phyloP scores from a whole-genome alignment of 2,888 invertebrate species.

The Rhopalosiphum nymphaeae region DNA sequence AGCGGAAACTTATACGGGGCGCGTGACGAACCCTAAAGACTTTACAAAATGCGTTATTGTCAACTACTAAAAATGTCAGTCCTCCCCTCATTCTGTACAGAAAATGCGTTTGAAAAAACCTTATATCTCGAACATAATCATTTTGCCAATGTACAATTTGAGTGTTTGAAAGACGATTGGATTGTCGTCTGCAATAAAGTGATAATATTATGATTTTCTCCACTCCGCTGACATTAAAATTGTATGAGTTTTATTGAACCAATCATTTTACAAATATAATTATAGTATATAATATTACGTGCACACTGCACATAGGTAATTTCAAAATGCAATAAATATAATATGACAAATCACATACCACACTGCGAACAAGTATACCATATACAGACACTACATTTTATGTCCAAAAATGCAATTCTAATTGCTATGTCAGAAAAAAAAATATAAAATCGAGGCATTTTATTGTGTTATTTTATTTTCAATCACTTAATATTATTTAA shows the following conservation, averaged over 20 bases:
- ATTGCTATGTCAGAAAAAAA: background rate
- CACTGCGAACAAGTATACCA: background rate
- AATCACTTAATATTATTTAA: background rate
- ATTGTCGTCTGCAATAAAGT: background rate
- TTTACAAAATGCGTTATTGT: conserved; percentile 14
- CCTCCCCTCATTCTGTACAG: background rate
- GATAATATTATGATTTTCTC: background rate
- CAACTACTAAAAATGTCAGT: conserved; percentile 21
- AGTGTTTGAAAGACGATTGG: conserved; percentile 13
- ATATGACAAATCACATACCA: background rate
- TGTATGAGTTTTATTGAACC: background rate
- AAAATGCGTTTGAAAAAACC: background rate
- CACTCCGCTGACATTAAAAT: background rate
- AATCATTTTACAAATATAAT: background rate
- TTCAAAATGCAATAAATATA: background rate
- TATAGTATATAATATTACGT: background rate
- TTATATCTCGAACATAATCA: conserved; percentile 10
- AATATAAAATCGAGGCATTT: background rate
- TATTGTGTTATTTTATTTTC: background rate
- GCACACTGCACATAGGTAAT: background rate
- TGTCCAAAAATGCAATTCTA: background rate
- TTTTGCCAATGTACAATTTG: conserved; percentile 11
- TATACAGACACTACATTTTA: background rate
- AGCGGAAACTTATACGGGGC: background rate
- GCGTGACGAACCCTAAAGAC: conserved; percentile 31